Evolutionary conservation across 2,797 vertebrate genomes (phyloP).

Genomic region (Urocyon cinereoargenteus): DNA sequence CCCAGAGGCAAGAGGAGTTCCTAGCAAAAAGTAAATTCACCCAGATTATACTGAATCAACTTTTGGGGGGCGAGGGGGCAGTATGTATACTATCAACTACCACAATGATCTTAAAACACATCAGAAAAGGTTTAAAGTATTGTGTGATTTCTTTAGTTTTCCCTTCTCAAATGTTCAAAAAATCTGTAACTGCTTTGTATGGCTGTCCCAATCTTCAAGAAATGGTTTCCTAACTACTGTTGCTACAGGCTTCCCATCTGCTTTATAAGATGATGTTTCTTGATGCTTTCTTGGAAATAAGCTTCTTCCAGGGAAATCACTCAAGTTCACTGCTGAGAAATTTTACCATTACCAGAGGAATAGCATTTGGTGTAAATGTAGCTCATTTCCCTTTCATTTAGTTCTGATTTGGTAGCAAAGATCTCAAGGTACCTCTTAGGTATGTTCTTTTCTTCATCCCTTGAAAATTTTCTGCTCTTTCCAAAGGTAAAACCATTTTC

Average conservation of each 20-base stretch:
- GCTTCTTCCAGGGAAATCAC: background rate
- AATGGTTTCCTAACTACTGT: background rate
- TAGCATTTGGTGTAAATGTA: constrained; percentile 15
- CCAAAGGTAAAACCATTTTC: background rate
- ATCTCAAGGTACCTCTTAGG: background rate
- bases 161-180: background rate
- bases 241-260: background rate
- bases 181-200: background rate
- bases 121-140: background rate
- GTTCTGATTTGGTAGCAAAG: background rate
- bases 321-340: constrained; percentile 47
- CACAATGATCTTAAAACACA: background rate
- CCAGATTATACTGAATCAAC: background rate
- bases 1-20: background rate
- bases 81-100: background rate
- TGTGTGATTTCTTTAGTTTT: background rate
- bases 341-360: background rate
- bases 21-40: background rate
- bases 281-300: background rate
- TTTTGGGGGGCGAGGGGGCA: background rate
- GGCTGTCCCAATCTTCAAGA: background rate
- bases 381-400: background rate
- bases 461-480: background rate
- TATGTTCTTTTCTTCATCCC: background rate
- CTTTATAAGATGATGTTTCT: background rate